Base-by-base conservation (phyloP, 1,140 invertebrate species). In the Diplogasteroides magnus region DNA sequence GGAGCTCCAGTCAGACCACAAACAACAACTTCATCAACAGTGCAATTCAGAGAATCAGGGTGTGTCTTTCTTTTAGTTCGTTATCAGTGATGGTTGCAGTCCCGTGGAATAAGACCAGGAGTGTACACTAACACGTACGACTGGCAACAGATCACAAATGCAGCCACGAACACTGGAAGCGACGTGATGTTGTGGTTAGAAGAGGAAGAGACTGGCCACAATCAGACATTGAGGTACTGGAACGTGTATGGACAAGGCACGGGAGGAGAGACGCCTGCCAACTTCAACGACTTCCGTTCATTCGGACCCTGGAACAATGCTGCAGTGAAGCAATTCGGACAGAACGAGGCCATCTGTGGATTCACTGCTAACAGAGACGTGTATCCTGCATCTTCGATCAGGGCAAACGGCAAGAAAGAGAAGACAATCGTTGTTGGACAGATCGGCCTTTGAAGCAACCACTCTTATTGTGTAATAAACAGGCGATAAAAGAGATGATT, bases 121-220 rank as follows among this genome's bases (percentile, higher is more conserved):
- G 67, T 72, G 32, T 72, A 72, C 70, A 72, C 70, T 26, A 57
- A 61, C 32, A 25, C 23, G 13, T 62, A 72, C 27, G 70, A 72
- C 31, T 72, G 70, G 70, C 37, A 61, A 25, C 65, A 67, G 25
- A 72, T 72, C 60, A 72, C 70, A 23, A 64, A 2, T 48, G 31
- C 26, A 28, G 32, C n/a, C 6, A 64, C 26, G 26, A 25, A 23
- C 37, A 23, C 25, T 28, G 63, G 32, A 55, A 64, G 55, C 23
- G 63, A 64, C 26, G 63, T 64, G 32, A 31, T 64, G 23, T 48
- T 64, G n/a, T 64, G 63, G 63, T 64, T 6, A 64, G 55, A 64
- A 37, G 63, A 25, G n/a, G 2, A 25, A 3, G 32, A 48, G 13
- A 25, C n/a, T 23, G n/a, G 32, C 32, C 31, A 25, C 26, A 62